phyloP scores from a whole-genome alignment of 1,140 invertebrate genomes.

The Cylas formicarius region DNA sequence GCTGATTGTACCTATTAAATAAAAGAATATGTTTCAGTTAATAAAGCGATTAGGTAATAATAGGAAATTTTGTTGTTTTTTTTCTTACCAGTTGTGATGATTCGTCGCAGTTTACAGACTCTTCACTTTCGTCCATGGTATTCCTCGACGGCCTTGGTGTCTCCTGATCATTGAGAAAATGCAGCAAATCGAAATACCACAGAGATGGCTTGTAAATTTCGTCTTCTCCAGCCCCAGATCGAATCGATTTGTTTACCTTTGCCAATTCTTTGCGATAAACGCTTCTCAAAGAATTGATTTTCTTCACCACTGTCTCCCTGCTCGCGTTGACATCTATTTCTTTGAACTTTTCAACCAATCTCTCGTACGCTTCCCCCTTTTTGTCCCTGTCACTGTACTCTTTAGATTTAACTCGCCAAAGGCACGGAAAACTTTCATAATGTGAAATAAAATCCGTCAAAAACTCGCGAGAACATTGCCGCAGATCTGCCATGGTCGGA shows the following conservation, averaged over 20 bases:
- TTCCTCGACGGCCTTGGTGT: conserved; percentile 10
- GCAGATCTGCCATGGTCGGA: neutral
- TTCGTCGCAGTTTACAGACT: neutral
- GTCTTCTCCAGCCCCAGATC: conserved; percentile 6
- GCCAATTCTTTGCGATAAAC: conserved; percentile 6
- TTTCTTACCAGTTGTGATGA: neutral
- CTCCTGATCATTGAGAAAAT: conserved; percentile 26
- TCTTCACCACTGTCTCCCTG: conserved; percentile 32
- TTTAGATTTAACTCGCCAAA: conserved; percentile 33
- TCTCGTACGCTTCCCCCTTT: conserved; percentile 28
- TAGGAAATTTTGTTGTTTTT: neutral
- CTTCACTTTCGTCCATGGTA: conserved; percentile 7
- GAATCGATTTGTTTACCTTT: conserved; percentile 5
- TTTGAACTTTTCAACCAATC: conserved; percentile 28
- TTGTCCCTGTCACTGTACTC: conserved; percentile 31
- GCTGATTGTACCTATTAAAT: no score
- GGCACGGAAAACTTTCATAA: conserved; percentile 24
- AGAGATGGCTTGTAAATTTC: conserved; percentile 31
- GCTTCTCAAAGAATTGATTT: conserved; percentile 34
- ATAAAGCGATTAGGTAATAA: neutral
- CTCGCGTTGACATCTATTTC: conserved; percentile 27
- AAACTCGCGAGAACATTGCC: conserved; percentile 1
- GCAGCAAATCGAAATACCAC: conserved; percentile 5
- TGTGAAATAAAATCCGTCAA: conserved; percentile 26
- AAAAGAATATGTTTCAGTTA: neutral